Evolutionary conservation across 2,113 vertebrate genomes (phyloP).

Genomic region (Anas platyrhynchos): DNA sequence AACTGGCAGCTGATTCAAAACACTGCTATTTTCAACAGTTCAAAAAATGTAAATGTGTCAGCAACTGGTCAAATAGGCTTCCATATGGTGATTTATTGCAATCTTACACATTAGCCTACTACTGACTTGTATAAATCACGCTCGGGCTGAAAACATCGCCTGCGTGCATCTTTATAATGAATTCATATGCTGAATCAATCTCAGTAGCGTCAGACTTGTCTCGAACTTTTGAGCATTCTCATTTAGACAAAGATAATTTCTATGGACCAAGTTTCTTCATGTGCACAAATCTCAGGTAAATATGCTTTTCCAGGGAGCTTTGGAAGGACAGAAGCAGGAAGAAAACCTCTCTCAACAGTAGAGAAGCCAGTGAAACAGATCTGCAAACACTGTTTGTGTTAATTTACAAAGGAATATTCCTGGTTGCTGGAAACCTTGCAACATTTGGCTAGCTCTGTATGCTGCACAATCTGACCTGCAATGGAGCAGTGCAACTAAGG

Average conservation of each 20-base stretch:
- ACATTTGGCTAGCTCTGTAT: not conserved
- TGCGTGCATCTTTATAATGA: not conserved
- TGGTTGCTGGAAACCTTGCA: not conserved
- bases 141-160: not conserved
- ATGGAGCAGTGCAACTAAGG: not conserved
- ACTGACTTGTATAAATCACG: conserved; percentile 14
- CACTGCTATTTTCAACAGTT: conserved; percentile 33
- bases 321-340: not conserved
- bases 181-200: not conserved
- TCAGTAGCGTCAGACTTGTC: not conserved
- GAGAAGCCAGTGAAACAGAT: not conserved
- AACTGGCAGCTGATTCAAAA: conserved; percentile 46
- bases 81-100: not conserved
- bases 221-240: not conserved
- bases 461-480: not conserved
- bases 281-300: not conserved
- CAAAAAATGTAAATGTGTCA: conserved; percentile 59
- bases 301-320: not conserved
- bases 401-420: not conserved
- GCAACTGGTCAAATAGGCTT: conserved; percentile 26
- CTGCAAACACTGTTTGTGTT: not conserved
- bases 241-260: not conserved
- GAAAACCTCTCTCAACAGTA: not conserved
- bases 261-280: accelerated
- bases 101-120: not conserved